Base-by-base conservation (phyloP, 2,888 invertebrate genomes). In the Sinhomidia bicolor region DNA sequence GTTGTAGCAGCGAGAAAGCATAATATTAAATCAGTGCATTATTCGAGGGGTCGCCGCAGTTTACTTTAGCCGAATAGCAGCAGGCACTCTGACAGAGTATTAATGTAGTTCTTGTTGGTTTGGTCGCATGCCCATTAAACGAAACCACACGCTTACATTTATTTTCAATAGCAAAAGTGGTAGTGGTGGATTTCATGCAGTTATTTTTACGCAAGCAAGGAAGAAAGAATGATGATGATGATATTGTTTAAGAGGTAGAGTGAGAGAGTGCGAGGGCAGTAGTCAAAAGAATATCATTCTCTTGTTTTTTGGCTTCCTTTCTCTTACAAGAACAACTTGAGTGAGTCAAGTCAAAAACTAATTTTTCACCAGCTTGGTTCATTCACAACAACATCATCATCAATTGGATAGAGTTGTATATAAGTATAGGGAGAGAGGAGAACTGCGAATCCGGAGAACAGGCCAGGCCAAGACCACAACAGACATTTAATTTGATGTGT, bases 11-110 rank as follows among this genome's bases (percentile, higher is more conserved):
- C 41, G 12, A 32, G 4, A 80, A 29, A 20, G 80, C 51, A 65
- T 80, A 80, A 65, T 80, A 80, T 80, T 80, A 62, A 80, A 80
- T 80, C 80, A 62, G 62, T 80, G 74, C 23, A 41, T 26, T 32
- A 36, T 44, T 74, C 3, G 44, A 5, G 26, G 26, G 29, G 14
- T 20, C 29, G n/a, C n/a, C n/a, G n/a, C n/a, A n/a, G n/a, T n/a
- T n/a, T n/a, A n/a, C n/a, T n/a, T n/a, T n/a, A n/a, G n/a, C n/a
- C n/a, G n/a, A n/a, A n/a, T n/a, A n/a, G n/a, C n/a, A n/a, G 7
- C 32, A n/a, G 2, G 14, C 14, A 29, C 65, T 65, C 79, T 57
- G 57, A 20, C 23, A 20, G 5, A 20, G 57, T 57, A 57, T 57
- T 80, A 80, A 62, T 79, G 29, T 60, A 60, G 62, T 10, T n/a